Conservation (phyloP, 2,113 vertebrate species). For the Camelus bactrianus region DNA sequence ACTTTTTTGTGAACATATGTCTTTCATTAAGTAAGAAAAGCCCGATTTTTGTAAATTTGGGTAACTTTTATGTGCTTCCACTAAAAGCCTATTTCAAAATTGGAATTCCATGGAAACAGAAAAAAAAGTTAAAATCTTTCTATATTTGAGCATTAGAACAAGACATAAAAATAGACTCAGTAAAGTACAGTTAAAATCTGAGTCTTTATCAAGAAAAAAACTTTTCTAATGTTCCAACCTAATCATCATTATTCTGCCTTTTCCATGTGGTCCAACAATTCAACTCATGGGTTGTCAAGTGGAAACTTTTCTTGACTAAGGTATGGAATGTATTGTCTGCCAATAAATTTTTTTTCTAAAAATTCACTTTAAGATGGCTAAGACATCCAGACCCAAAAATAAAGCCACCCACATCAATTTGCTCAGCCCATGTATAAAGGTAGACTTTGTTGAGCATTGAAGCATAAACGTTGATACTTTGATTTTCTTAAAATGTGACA, state of each 20-base stretch:
- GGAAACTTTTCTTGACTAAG: background rate
- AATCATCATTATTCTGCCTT: background rate
- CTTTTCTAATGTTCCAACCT: background rate
- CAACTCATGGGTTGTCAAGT: background rate
- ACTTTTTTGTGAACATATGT: constrained; percentile 55
- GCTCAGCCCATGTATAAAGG: background rate
- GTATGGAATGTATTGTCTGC: background rate
- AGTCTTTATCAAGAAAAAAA: constrained; percentile 51
- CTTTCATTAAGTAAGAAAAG: constrained; percentile 71
- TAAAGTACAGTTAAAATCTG: background rate
- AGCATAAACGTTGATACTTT: background rate
- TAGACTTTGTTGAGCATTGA: background rate
- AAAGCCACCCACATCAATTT: background rate
- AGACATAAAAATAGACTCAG: constrained; percentile 44
- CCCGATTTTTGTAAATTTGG: constrained; percentile 60
- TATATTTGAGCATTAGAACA: constrained; percentile 37
- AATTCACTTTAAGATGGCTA: background rate
- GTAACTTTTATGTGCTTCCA: constrained; percentile 51
- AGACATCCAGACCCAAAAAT: background rate
- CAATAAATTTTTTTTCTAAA: background rate
- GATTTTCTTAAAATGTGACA: constrained; percentile 21
- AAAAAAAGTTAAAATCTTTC: constrained; percentile 42
- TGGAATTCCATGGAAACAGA: constrained; percentile 46
- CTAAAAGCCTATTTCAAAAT: constrained; percentile 65
- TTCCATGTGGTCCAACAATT: background rate